Evolutionary conservation across 2,113 vertebrate genomes (phyloP), one percentile per base, ranked within the genome.

Genomic region (Brachypteracias leptosomus): DNA sequence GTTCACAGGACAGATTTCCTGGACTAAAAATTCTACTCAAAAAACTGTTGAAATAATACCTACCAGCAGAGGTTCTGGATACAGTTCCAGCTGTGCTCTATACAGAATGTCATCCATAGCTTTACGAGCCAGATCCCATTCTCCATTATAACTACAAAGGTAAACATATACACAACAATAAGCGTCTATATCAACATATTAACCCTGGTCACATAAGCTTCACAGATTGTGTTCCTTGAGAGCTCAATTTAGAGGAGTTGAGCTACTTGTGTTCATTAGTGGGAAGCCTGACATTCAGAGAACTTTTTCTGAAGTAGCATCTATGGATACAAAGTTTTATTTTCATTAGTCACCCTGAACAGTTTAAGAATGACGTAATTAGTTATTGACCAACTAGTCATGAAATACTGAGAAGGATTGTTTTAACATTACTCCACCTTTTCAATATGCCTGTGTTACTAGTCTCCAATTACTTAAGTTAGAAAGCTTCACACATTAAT

Each of bases 21-120:
- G 84, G 36, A 49, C 61, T 78, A 42, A 35, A 81, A 96, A 44
- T 44, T 89, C 66, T 78, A 51, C 28, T 70, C 3, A 25, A 65
- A 59, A 67, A 55, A 40, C 21, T 1, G 63, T 2, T 83, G 76
- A 81, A 75, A 73, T 59, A 85, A 68, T 11, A 99, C 99, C 62
- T 98, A 99, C 99, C 99, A 99, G 97, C 29, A 99, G 96, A 85
- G 99, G 99, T 96, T 99, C 99, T 88, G 99, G 99, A 97, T 99
- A 99, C 62, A 99, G 97, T 68, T 99, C 99, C 75, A 99, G 97
- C 97, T 99, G 99, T 46, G 99, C 99, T 97, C 99, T 98, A 85
- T 99, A 99, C 73, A 99, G 97, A 95, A 99, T 97, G 10, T 99
- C 99, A 97, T 99, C 99, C 98, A 99, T 97, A 49, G 99, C 99